Evolutionary conservation across 2,797 vertebrate genomes (phyloP), one percentile per base, ranked within the genome.

Genomic region (Sebastes vulpes): DNA sequence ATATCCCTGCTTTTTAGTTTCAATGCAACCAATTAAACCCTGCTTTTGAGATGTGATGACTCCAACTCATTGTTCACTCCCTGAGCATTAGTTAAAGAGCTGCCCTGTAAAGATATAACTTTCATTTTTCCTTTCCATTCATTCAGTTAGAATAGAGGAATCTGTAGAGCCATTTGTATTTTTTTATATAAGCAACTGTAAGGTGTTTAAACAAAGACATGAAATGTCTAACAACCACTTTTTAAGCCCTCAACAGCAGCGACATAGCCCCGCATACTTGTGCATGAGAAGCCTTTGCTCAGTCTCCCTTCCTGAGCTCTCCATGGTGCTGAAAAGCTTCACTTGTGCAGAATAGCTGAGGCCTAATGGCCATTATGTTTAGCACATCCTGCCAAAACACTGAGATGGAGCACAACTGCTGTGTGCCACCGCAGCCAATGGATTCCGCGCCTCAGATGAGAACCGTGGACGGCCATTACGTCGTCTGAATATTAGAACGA

Each of bases 261-360:
- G 2, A 70, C 1, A 65, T 16, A 6, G n/a, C 10, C 58, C 56
- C 32, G 46, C 20, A 18, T 52, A 26, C 6, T 32, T 64, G 12
- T 48, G 8, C 11, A 32, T 23, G 54, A 76, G 26, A 71, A 25
- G 65, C 21, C 53, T 48, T 61, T 46, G 9, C 66, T 81, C 46
- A 10, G 31, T 2, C 66, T 32, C 46, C 29, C 61, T 81, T 66
- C 56, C 71, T 82, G 91, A 90, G 95, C 96, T 97, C 94, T 96
- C 96, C 95, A 65, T 96, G 96, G 96, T 97, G 89, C 96, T 97
- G 96, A 96, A 95, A 90, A 83, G 56, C 84, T 69, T 63, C 72
- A 84, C 85, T 93, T 92, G 75, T 87, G 81, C 78, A 89, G 89
- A 89, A 92, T 84, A 83, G 84, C 81, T 70, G 71, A 74, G 67